Evolutionary conservation across 1,140 invertebrate species (phyloP), one percentile per base, ranked within the genome.

Genomic region (Forficula auricularia): DNA sequence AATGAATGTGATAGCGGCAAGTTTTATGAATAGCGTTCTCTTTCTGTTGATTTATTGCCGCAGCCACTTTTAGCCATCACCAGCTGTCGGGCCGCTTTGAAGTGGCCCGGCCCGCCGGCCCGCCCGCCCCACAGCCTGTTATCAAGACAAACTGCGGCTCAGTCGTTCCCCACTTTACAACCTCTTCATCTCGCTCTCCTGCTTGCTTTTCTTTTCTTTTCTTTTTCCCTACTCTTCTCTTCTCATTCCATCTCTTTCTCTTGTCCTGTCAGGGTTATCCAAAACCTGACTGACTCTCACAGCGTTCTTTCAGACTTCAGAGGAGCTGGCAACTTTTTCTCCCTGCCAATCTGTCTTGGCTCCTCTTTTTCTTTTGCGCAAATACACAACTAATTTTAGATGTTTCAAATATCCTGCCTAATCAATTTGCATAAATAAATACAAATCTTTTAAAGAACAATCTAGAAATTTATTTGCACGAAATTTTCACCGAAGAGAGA

Each of bases 121-220:
- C 50, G 55, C 57, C 55, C 57, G 61, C 59, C 18, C 18, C 33
- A 35, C 33, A 13, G 33, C 33, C 36, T 19, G 58, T 60, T 61
- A 64, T 64, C 62, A 62, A 64, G 61, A 64, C 60, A 63, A 63
- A 64, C 60, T 63, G 56, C 52, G 60, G 59, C 58, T 60, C 52
- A 57, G 57, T 61, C 58, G 60, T 61, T 59, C 57, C 57, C 59
- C 55, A 58, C 58, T 55, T 59, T 57, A 56, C 58, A 57, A 51
- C 43, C 52, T 50, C 50, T 49, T 54, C 55, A 52, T 48, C 39
- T 43, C 44, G 48, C 46, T 44, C 45, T 47, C 42, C 52, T 54
- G 46, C 50, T 46, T 52, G 52, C 50, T 48, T 44, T 46, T 45
- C 16, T 51, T 42, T 47, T 19, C 40, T 36, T 36, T 48, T 48